Evolutionary conservation across 2,888 invertebrate genomes (phyloP).

Genomic region (Spialia ferax): DNA sequence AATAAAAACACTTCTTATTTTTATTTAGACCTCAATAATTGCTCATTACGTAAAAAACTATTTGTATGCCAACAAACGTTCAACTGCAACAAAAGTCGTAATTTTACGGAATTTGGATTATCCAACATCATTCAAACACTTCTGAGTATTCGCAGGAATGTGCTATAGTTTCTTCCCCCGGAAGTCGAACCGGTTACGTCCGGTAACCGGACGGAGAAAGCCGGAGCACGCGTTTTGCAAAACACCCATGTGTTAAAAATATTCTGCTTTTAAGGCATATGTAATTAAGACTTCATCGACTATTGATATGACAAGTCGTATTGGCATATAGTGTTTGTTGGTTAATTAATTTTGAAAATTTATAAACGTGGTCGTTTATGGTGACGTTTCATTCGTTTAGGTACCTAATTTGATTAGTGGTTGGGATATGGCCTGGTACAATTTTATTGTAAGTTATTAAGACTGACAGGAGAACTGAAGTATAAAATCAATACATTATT

Average conservation of each 20-base stretch:
- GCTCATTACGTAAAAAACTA: background rate
- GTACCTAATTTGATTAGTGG: background rate
- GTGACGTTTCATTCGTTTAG: background rate
- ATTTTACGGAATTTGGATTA: background rate
- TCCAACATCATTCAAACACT: slow-evolving; percentile 1
- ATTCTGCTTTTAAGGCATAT: background rate
- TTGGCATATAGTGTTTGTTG: slow-evolving; percentile 1
- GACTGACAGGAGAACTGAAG: background rate
- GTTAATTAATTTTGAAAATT: background rate
- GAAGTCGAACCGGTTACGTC: slow-evolving; percentile 20
- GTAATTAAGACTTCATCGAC: background rate
- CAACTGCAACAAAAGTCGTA: background rate
- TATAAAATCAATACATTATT: background rate
- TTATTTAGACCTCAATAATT: too few relatives aligned
- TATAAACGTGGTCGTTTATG: background rate
- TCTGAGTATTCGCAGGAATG: slow-evolving; percentile 13
- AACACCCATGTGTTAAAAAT: slow-evolving; percentile 8
- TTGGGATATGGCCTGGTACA: background rate
- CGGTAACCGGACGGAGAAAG: slow-evolving; percentile 19
- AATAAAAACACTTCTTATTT: too few relatives aligned
- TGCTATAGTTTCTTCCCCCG: slow-evolving; percentile 20
- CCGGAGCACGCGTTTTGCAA: slow-evolving; percentile 10
- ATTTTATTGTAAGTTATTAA: background rate
- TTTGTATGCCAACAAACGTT: background rate
- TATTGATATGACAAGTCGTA: background rate